A percentile compares a stretch with the other conserved stretches of the same genome.
These are phyloP conservation scores for Pseudochromis fuscus DNA, from an alignment of 2,797 vertebrate genomes.

Conservation along the genomic window DNA sequence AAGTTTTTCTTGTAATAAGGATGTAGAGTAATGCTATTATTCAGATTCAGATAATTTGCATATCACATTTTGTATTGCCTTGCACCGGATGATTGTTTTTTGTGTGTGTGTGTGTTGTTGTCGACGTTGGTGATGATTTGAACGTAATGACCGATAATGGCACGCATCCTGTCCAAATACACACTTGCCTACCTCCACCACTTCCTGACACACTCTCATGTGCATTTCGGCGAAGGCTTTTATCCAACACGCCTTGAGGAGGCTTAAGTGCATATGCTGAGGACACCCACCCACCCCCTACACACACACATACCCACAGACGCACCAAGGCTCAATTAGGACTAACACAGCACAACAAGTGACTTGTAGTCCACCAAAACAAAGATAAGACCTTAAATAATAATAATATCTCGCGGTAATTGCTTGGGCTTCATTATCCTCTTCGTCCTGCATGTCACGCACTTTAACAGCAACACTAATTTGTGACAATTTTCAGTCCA, in stretches of 20 bases:
- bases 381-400: conserved; percentile 32
- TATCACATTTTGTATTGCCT: not conserved
- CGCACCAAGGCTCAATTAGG: conserved; percentile 36
- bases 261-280: conserved; percentile 68
- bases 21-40: conserved; percentile 4
- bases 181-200: conserved; percentile 52
- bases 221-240: conserved; percentile 71
- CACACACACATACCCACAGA: conserved; percentile 13
- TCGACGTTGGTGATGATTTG: conserved; percentile 46
- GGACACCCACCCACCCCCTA: conserved; percentile 10
- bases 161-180: conserved; percentile 60
- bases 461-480: conserved; percentile 33
- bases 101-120: conserved; percentile 30
- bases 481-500: conserved; percentile 33
- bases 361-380: conserved; percentile 20
- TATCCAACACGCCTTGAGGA: conserved; percentile 70
- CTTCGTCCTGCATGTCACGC: conserved; percentile 24
- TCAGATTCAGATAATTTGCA: conserved; percentile 1
- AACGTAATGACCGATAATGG: conserved; percentile 63
- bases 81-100: conserved; percentile 4
- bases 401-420: conserved; percentile 21
- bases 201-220: conserved; percentile 69
- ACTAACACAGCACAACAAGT: conserved; percentile 43
- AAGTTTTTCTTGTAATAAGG: not conserved
- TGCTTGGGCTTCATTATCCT: conserved; percentile 48